Evolutionary conservation across 1,140 invertebrate genomes (phyloP), one percentile per base, ranked within the genome.

Genomic region (Drosophila asahinai): DNA sequence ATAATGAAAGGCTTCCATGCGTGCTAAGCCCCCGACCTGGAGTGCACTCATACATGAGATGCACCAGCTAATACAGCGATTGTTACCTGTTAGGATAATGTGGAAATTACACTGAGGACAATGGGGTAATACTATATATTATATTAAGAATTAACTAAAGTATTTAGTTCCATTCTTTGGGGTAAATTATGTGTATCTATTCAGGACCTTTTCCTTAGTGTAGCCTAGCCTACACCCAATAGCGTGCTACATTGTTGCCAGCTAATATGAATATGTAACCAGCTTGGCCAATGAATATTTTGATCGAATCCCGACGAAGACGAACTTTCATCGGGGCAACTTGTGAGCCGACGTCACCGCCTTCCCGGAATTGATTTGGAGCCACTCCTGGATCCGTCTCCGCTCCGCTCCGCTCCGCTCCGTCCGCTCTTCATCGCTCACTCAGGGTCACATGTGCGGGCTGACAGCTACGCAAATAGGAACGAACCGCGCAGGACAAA

Each of bases 401-500:
- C 19, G 19, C 1, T n/a, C n/a, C n/a, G n/a, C 30, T 6, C 19
- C 25, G n/a, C 14, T 25, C 45, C 27, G 22, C 6, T 25, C 17
- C 9, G 11, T 15, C 30, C 22, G 22, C 22, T 43, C 49, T 40
- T 40, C 67, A 71, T 71, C 67, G 51, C 42, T 40, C 63, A 58
- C 59, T 71, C 74, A 77, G 62, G 59, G 84, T 67, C 83, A 74
- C 84, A 87, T 83, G 84, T 87, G 84, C 67, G 81, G 72, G 42
- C 68, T 83, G 83, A 89, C 83, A 87, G 83, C 68, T 80, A 87
- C 77, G 84, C 83, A 87, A 87, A 87, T 89, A 76, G 83, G 67
- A 81, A 63, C 61, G 77, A 63, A 61, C 58, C 76, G 64, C 77
- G 64, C 64, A 64, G 68, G 59, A 64, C 72, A 60, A 54, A 52